Conservation (phyloP, 2,888 invertebrate species). For the Phalera bucephala region DNA sequence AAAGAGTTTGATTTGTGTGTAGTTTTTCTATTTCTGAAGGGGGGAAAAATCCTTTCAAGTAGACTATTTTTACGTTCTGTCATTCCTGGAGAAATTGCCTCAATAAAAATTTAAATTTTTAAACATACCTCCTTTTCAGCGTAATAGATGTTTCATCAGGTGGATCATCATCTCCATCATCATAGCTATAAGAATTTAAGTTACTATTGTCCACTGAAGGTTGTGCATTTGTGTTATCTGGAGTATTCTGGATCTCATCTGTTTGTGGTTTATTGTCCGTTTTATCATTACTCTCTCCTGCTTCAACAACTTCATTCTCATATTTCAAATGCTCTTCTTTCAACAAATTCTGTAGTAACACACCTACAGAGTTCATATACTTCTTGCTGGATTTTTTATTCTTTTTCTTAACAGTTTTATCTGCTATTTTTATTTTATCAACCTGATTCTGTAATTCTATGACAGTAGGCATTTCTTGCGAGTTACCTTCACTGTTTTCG, state of each 20-base stretch:
- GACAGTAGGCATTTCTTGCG: constrained; percentile 69
- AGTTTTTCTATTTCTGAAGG: no score
- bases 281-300: constrained; percentile 41
- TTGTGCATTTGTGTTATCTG: constrained; percentile 19
- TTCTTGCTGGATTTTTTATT: constrained; percentile 49
- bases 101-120: constrained; percentile 2
- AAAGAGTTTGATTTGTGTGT: no score
- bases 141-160: constrained; percentile 76
- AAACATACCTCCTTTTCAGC: constrained; percentile 78
- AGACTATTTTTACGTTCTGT: no score
- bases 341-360: constrained; percentile 80
- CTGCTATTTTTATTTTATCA: constrained; percentile 48
- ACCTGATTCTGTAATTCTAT: constrained; percentile 62
- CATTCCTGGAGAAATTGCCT: no score
- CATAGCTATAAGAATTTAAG: constrained; percentile 43
- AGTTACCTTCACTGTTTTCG: constrained; percentile 73
- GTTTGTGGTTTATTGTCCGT: constrained; percentile 23
- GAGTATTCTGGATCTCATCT: constrained; percentile 23
- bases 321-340: constrained; percentile 62
- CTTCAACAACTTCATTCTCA: constrained; percentile 44
- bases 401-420: constrained; percentile 47
- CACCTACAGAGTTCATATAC: constrained; percentile 81
- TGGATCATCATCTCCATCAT: constrained; percentile 76
- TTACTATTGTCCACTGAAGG: constrained; percentile 36
- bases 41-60: no score